Conservation (phyloP, 2,888 invertebrate species). For the Amorpha juglandis region DNA sequence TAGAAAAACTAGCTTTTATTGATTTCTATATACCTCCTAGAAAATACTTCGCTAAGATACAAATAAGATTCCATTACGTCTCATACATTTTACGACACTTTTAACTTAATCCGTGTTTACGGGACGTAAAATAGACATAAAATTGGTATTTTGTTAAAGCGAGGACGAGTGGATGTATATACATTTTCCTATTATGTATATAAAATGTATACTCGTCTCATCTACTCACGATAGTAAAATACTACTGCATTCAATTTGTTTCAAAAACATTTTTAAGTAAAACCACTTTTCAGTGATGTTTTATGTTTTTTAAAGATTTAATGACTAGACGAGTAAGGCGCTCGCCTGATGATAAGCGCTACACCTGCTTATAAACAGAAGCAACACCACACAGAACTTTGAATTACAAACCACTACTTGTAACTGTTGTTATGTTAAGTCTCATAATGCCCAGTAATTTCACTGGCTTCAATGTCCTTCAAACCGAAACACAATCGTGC, state of each 20-base stretch:
- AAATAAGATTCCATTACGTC: constrained; percentile 28
- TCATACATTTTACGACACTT: constrained; percentile 46
- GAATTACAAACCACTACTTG: too few relatives aligned
- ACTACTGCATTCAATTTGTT: not conserved
- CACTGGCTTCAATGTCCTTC: too few relatives aligned
- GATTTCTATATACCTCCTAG: not conserved
- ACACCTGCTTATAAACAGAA: too few relatives aligned
- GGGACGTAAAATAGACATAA: constrained; percentile 43
- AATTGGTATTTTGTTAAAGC: constrained; percentile 28
- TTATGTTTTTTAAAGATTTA: too few relatives aligned
- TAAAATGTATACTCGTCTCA: constrained; percentile 15
- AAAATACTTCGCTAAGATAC: not conserved
- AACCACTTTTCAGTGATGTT: too few relatives aligned
- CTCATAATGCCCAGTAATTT: too few relatives aligned
- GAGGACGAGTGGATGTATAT: constrained; percentile 13
- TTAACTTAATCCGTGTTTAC: constrained; percentile 49
- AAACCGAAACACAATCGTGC: too few relatives aligned
- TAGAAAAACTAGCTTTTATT: not conserved
- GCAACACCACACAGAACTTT: too few relatives aligned
- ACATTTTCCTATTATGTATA: constrained; percentile 34
- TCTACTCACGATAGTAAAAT: not conserved
- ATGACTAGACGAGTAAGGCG: too few relatives aligned
- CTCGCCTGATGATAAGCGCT: too few relatives aligned
- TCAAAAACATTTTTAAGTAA: not conserved
- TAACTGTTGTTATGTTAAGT: too few relatives aligned